A percentile compares a stretch with the other conserved stretches of the same genome.
These are phyloP conservation scores for Passerina amoena DNA, from an alignment of 2,113 vertebrate species.

Conservation along the genomic window DNA sequence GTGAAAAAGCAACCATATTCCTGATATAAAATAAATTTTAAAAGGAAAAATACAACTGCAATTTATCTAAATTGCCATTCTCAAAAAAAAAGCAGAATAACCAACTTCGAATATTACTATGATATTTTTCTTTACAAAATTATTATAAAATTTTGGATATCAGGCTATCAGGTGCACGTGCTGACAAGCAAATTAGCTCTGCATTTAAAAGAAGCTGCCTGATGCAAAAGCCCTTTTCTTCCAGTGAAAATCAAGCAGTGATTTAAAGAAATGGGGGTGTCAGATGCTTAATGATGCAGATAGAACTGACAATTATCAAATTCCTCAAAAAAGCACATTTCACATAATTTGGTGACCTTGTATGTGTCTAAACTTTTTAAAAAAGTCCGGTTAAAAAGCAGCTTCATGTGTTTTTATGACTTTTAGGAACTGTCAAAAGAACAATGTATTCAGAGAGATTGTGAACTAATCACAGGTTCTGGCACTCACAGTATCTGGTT, in stretches of 20 bases:
- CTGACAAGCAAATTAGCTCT: neutral
- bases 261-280: neutral
- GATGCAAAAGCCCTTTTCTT: neutral
- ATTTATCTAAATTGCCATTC: neutral
- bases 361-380: neutral
- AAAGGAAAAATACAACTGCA: neutral
- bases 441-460: neutral
- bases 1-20: neutral
- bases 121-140: neutral
- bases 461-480: neutral
- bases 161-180: neutral
- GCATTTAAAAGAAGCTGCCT: neutral
- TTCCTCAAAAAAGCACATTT: neutral
- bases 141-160: neutral
- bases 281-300: neutral
- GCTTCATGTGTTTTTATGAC: neutral
- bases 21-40: neutral
- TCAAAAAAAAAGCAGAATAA: neutral
- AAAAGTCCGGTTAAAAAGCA: neutral
- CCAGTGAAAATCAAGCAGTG: neutral
- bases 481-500: neutral
- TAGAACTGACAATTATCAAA: neutral
- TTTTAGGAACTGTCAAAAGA: neutral
- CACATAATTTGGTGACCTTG: neutral
- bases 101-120: neutral